These are phyloP conservation scores for Halcyon senegalensis DNA, from an alignment of 2,113 vertebrate species.

Conservation along the genomic window DNA sequence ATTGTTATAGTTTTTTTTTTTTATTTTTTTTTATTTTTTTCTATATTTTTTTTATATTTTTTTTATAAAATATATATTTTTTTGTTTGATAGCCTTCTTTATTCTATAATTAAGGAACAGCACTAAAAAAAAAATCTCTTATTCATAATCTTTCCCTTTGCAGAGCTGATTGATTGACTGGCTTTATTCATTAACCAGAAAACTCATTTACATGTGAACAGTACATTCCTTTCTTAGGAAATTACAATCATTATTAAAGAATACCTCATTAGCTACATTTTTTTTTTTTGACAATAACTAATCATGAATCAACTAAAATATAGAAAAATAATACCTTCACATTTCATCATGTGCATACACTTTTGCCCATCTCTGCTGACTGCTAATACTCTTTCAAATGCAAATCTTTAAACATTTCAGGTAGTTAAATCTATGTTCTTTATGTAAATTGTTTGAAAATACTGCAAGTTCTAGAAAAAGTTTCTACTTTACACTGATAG, in stretches of 20 bases:
- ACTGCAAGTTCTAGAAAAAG: not conserved
- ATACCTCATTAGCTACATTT: conserved; percentile 35
- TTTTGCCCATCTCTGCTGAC: not conserved
- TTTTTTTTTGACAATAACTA: conserved; percentile 24
- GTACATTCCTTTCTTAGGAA: conserved; percentile 7
- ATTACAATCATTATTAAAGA: conserved; percentile 42
- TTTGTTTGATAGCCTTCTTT: not conserved
- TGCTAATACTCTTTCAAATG: conserved; percentile 1
- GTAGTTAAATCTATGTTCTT: not conserved
- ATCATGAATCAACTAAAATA: conserved; percentile 34
- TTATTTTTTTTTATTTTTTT: too few relatives aligned
- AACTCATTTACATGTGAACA: conserved; percentile 49
- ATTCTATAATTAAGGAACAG: not conserved
- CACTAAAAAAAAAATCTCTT: not conserved
- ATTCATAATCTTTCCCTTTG: not conserved
- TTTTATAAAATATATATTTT: not conserved
- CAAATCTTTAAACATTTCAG: not conserved
- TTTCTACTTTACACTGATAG: not conserved
- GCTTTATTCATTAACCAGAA: not conserved
- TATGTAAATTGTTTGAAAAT: not conserved
- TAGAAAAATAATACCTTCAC: conserved; percentile 27
- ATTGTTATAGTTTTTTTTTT: not conserved
- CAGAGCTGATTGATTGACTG: conserved; percentile 18
- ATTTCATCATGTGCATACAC: not conserved
- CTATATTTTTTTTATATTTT: too few relatives aligned